Base-by-base conservation (phyloP, 2,888 invertebrate genomes). In the Neoscelio sp. region DNA sequence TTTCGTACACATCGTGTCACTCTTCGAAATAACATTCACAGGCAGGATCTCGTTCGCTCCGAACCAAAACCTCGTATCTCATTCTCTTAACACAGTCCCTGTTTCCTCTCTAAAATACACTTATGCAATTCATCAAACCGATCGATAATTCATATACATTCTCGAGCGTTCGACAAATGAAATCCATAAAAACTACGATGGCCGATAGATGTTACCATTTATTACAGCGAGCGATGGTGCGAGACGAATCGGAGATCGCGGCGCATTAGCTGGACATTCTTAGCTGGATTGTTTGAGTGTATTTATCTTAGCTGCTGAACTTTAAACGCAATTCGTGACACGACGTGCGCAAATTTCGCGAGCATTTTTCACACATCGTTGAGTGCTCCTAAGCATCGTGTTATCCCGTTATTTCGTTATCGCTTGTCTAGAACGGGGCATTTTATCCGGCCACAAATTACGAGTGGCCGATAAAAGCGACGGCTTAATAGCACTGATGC, bases 371-470 rank as follows among this genome's bases (percentile, higher is more conserved):
- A 48, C 46, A 48, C 65, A 65, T 65, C 56, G 23, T 4, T 48
- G 54, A 46, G 48, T 52, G 65, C 28, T 40, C 20, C 18, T 56
- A 46, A 62, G 52, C 38, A 64, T 48, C 62, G 73, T 48, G 46
- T 64, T 73, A 42, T 74, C 56, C 74, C 48, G 58, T 65, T 56
- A 65, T 65, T 65, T 56, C 42, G 65, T 58, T 65, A 74, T 74
- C 74, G 42, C 23, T 10, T 13, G 13, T 44, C 46, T 40, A 67
- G 40, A 54, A 13, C 56, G 58, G 56, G 65, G 44, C 65, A 65
- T 74, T 74, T 48, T 40, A 18, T 30, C 8, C 2, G 40, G 40
- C 56, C 74, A 58, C 65, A 58, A 74, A 74, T 58, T 56, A 65
- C 65, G 30, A 33, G 13, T 15, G 48, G 10, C 18, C 35, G 65